Percentiles rank a stretch among this genome's conserved stretches.
Conservation (phyloP, 2,888 invertebrate genomes). For the Dicyrtomina minuta region DNA sequence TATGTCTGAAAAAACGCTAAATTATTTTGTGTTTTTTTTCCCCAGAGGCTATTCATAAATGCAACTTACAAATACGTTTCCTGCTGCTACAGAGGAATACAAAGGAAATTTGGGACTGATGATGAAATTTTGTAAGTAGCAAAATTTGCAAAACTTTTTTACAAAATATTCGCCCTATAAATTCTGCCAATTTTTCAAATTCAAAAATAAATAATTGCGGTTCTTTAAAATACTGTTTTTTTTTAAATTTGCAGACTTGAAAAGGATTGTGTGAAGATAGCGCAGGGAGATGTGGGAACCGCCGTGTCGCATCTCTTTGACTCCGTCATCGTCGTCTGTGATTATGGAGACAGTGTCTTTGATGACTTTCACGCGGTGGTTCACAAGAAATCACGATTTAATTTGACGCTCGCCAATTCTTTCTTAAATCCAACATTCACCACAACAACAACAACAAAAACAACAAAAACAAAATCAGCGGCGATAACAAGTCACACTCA, state of each 20-base stretch:
- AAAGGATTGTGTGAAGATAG: conserved; percentile 4
- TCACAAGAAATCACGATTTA: background rate
- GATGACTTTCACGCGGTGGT: conserved; percentile 27
- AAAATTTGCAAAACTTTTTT: background rate
- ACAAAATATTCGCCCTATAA: background rate
- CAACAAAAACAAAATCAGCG: too few relatives aligned
- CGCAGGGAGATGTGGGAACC: background rate
- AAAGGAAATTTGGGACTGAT: conserved; percentile 2
- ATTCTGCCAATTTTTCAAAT: background rate
- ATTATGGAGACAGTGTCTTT: conserved; percentile 4
- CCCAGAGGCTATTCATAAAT: conserved; percentile 25
- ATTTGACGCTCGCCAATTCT: too few relatives aligned
- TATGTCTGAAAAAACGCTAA: background rate
- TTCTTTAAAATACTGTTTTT: background rate
- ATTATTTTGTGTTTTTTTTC: background rate
- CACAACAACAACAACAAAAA: too few relatives aligned
- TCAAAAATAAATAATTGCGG: background rate
- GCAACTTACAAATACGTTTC: background rate
- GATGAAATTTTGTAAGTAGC: conserved; percentile 8
- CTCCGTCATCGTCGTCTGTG: conserved; percentile 18
- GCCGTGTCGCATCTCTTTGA: too few relatives aligned
- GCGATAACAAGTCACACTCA: too few relatives aligned
- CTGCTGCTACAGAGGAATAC: conserved; percentile 29
- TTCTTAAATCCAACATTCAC: too few relatives aligned
- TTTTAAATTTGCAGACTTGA: conserved; percentile 4